Percentiles rank a stretch among this genome's conserved stretches.
These are phyloP conservation scores for Ivindomyrus marchei DNA, from an alignment of 2,113 vertebrate species.

Conservation along the genomic window DNA sequence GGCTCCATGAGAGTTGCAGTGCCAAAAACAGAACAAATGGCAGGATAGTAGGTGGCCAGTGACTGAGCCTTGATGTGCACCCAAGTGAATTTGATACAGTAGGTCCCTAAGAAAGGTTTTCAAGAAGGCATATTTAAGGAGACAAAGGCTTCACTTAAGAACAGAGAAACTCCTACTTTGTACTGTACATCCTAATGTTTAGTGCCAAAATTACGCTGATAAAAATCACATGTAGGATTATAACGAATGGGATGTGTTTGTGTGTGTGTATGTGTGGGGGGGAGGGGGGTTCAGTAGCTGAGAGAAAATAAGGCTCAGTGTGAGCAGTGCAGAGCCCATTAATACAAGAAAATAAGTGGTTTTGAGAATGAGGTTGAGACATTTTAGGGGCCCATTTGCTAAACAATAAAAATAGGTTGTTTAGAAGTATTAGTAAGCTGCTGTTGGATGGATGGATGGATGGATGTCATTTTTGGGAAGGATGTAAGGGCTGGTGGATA, in stretches of 20 bases:
- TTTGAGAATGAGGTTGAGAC: background rate
- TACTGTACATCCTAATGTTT: background rate
- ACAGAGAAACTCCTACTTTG: background rate
- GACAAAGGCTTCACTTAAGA: background rate
- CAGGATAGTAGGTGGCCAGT: background rate
- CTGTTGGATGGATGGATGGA: background rate
- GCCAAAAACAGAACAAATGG: background rate
- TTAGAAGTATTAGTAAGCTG: too few species aligned
- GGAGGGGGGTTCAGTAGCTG: background rate
- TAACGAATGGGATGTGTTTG: background rate
- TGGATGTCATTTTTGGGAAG: background rate
- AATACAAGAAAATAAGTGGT: background rate
- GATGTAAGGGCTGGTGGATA: too few species aligned
- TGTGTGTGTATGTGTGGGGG: background rate
- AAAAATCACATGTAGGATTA: background rate
- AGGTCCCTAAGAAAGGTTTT: too few species aligned
- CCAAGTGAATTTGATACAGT: background rate
- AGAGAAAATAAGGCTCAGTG: too few species aligned
- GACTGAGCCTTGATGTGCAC: background rate
- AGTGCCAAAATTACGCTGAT: background rate
- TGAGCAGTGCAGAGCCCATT: background rate
- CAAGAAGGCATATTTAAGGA: background rate
- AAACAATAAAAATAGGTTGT: too few species aligned
- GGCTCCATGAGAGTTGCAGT: background rate
- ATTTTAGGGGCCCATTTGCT: background rate